Percentiles rank a stretch among this genome's conserved stretches.
phyloP scores from a whole-genome alignment of 2,113 vertebrate species.

The Epinephelus cyanopodus region DNA sequence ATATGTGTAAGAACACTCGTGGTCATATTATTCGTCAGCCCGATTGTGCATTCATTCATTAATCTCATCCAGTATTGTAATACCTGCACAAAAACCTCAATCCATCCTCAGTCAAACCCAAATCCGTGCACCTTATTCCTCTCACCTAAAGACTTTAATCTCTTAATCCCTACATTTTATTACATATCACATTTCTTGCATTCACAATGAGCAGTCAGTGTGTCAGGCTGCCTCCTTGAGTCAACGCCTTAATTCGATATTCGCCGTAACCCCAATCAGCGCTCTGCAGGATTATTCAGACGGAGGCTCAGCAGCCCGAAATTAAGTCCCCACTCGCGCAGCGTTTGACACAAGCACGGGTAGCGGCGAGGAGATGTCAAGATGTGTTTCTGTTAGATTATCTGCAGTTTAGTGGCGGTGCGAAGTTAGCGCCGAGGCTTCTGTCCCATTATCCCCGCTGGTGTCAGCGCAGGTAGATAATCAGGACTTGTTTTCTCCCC shows the following conservation, averaged over 20 bases:
- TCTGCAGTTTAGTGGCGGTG: background rate
- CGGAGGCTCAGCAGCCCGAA: slow-evolving; percentile 8
- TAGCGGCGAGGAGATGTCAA: background rate
- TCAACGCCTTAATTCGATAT: slow-evolving; percentile 44
- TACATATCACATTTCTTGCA: slow-evolving; percentile 58
- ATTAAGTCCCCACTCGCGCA: slow-evolving; percentile 6
- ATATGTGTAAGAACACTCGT: background rate
- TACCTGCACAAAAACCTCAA: slow-evolving; percentile 52
- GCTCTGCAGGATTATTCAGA: slow-evolving; percentile 24
- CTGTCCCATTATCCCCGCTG: background rate
- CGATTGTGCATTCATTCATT: slow-evolving; percentile 33
- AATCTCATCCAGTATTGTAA: slow-evolving; percentile 65
- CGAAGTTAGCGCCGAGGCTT: background rate
- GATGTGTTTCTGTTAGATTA: background rate
- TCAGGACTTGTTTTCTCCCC: background rate
- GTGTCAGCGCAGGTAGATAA: background rate
- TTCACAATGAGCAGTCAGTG: slow-evolving; percentile 47
- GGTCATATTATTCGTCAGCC: background rate
- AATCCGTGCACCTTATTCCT: slow-evolving; percentile 63
- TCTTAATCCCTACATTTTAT: slow-evolving; percentile 71
- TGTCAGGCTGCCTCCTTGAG: slow-evolving; percentile 27
- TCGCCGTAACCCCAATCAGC: slow-evolving; percentile 23
- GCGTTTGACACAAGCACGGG: background rate
- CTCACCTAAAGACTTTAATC: slow-evolving; percentile 70
- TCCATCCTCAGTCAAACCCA: slow-evolving; percentile 53